Percentiles rank a stretch among this genome's conserved stretches.
Evolutionary conservation across 2,113 vertebrate genomes (phyloP).

Genomic region (Menidia beryllina): DNA sequence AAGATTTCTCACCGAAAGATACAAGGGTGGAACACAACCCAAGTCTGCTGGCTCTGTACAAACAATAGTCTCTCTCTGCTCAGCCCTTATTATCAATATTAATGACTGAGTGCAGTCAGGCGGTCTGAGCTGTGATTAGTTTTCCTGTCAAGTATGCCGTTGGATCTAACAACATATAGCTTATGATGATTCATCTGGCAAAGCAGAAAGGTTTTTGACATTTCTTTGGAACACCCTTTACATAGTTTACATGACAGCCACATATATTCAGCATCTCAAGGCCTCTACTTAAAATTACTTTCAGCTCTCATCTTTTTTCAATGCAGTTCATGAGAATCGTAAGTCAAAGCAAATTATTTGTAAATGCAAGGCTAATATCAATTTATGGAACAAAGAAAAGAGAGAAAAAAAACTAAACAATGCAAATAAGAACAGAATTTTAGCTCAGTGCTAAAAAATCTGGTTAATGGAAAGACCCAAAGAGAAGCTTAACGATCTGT

Average conservation of each 20-base stretch:
- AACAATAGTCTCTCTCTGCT: slow-evolving; percentile 16
- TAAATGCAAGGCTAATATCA: too few relatives aligned
- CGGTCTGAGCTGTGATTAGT: slow-evolving; percentile 28
- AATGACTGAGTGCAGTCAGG: slow-evolving; percentile 14
- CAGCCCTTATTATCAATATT: slow-evolving; percentile 24
- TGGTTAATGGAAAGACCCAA: not conserved
- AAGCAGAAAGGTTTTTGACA: slow-evolving; percentile 1
- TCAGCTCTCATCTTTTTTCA: not conserved
- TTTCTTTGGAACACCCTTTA: not conserved
- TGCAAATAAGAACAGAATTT: too few relatives aligned
- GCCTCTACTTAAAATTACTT: not conserved
- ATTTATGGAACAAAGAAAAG: too few relatives aligned
- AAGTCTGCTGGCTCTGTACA: slow-evolving; percentile 2
- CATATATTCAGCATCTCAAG: not conserved
- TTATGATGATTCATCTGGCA: slow-evolving; percentile 14
- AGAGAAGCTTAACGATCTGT: slow-evolving; percentile 9
- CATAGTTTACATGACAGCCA: not conserved
- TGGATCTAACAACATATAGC: slow-evolving; percentile 11
- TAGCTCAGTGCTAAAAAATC: too few relatives aligned
- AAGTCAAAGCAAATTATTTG: too few relatives aligned
- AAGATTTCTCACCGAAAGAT: slow-evolving; percentile 8
- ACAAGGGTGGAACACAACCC: not conserved
- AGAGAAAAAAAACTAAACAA: too few relatives aligned
- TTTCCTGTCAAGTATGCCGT: slow-evolving; percentile 29
- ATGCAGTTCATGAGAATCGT: too few relatives aligned